Evolutionary conservation across 2,888 invertebrate species (phyloP).

Genomic region (Augochlorella aurata): DNA sequence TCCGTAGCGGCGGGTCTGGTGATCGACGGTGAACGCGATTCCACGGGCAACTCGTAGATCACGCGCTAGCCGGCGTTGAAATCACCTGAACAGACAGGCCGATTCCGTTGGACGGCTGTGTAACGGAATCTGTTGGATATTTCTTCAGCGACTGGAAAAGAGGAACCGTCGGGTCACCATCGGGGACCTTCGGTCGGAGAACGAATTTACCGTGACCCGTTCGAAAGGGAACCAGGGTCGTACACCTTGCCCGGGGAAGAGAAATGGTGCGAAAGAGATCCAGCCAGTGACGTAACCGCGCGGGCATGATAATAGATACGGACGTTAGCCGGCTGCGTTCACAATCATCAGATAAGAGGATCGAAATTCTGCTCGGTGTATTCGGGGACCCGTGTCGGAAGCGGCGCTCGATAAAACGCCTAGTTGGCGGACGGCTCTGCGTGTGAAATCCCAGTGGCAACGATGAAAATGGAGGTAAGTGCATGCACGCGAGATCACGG

Average conservation of each 20-base stretch:
- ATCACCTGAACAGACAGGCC: not conserved
- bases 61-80: slow-evolving; percentile 4
- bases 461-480: slow-evolving; percentile 77
- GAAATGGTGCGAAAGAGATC: not conserved
- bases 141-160: not conserved
- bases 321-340: slow-evolving; percentile 44
- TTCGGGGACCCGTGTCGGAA: slow-evolving; percentile 59
- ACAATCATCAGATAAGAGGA: slow-evolving; percentile 64
- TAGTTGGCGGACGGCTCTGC: slow-evolving; percentile 34
- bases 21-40: not conserved
- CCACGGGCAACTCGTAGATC: slow-evolving; percentile 8
- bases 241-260: not conserved
- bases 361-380: slow-evolving; percentile 47
- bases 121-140: slow-evolving; percentile 8
- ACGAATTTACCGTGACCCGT: not conserved
- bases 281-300: slow-evolving; percentile 60
- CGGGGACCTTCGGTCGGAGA: not conserved
- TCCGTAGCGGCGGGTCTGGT: not conserved
- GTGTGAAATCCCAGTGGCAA: slow-evolving; percentile 51
- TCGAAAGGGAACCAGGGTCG: not conserved
- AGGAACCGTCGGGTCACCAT: not conserved
- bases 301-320: slow-evolving; percentile 66
- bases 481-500: not conserved
- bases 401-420: slow-evolving; percentile 57
- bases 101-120: too few relatives aligned